Base-by-base conservation (phyloP, 2,888 invertebrate genomes). In the Tinea semifulvella region DNA sequence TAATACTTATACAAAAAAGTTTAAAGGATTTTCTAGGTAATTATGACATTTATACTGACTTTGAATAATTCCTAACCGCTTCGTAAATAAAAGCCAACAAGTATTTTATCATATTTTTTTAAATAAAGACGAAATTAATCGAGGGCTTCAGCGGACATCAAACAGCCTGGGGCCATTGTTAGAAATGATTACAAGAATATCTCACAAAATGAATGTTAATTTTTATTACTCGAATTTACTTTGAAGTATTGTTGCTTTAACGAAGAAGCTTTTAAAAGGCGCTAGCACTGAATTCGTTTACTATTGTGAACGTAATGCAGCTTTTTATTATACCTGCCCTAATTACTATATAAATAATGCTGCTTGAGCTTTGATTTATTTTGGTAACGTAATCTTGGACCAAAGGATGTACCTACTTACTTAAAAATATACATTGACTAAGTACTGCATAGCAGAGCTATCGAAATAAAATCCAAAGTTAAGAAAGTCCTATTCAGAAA, bases 131-230 rank as follows among this genome's bases (percentile, higher is more conserved):
- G 58, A 70, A 71, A 74, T 73, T 74, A 77, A 77, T 76, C 72
- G 72, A 65, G 68, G 63, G 56, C 63, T 67, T 68, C 68, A 58
- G 59, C 65, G 68, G 69, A 71, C 72, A 74, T 74, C 68, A 73
- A 76, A 75, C 68, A 69, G 60, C 71, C 69, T 58, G 55, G 53
- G 64, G 68, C 68, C 63, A 75, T 77, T 76, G 76, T 77, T 67
- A 68, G 57, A 56, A 64, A 67, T 74, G 68, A 75, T 74, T 74
- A 72, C 65, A 69, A 68, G 66, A 65, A 68, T 68, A 63, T 66
- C 65, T 68, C 61, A 67, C 62, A 70, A 67, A 67, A 68, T 61
- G 68, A 75, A 75, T 74, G 71, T 73, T 73, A 75, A 72, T 76
- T 71, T 72, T 70, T 73, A 76, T 75, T 70, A 69, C 63, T 60